Conservation (phyloP, 2,113 vertebrate genomes). For the Jaculus jaculus region DNA sequence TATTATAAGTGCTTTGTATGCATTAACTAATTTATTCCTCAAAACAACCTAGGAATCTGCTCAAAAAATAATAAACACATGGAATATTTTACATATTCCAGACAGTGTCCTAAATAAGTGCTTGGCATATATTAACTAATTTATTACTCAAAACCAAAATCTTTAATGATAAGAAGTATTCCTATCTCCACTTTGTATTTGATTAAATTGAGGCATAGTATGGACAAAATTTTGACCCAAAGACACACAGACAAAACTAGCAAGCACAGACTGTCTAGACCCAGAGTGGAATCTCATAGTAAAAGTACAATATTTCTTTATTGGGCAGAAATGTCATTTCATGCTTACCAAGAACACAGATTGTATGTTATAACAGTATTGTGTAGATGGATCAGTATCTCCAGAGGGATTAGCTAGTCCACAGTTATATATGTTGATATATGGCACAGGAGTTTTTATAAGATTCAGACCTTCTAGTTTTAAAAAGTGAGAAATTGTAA, state of each 20-base stretch:
- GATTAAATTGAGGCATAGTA: not conserved
- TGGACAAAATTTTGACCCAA: not conserved
- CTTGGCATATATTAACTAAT: not conserved
- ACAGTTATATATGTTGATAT: conserved; percentile 70
- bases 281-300: not conserved
- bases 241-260: not conserved
- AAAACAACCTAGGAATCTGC: not conserved
- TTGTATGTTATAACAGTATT: conserved; percentile 63
- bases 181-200: not conserved
- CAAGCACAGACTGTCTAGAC: not conserved
- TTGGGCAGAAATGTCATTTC: not conserved
- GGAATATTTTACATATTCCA: not conserved
- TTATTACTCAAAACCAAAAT: not conserved
- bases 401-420: not conserved
- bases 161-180: not conserved
- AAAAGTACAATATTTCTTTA: not conserved
- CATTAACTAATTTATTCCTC: not conserved
- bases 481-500: conserved; percentile 73
- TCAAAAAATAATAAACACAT: not conserved
- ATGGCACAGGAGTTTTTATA: not conserved
- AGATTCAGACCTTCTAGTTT: conserved; percentile 61
- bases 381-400: not conserved
- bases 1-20: not conserved
- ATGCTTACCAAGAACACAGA: conserved; percentile 73
- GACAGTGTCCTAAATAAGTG: not conserved